Evolutionary conservation across 2,113 vertebrate genomes (phyloP), one percentile per base, ranked within the genome.

Genomic region (Prochilodus magdalenae): DNA sequence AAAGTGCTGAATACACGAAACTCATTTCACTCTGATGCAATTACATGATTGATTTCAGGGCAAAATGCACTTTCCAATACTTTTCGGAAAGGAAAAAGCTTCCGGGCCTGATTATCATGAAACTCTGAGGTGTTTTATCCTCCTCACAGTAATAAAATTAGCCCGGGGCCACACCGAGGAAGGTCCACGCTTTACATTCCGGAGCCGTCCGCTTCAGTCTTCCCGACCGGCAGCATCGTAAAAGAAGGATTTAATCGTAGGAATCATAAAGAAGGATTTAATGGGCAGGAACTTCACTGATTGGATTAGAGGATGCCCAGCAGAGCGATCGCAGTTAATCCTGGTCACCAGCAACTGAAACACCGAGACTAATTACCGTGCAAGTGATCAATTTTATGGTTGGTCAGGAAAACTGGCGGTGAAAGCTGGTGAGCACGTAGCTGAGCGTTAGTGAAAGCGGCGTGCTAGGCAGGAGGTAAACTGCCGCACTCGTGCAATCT

Each of bases 51-150:
- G 29, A 66, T 66, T 66, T 66, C 22, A 33, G 10, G 8, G 65
- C 53, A 22, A 67, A 33, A 11, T 36, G 16, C 65, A 22, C 18
- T 36, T 67, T 67, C 18, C 65, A 22, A 7, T 18, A 22, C 30
- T 67, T 67, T 67, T 67, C 30, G 18, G 16, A 22, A 55, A 20
- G 65, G 16, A 67, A 36, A n/a, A 36, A 36, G 29, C 30, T 67
- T 67, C 30, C 36, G 65, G 65, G 15, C 16, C 29, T 67, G 33
- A 67, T 67, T 67, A 67, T 36, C 65, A 67, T 33, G 33, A 67
- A 22, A 33, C 33, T 30, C 33, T 5, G 10, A 67, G 65, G 65
- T 55, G 33, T 33, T 33, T 33, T 36, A 67, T 67, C 33, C 65
- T 20, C 36, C 11, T 36, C 29, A 22, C 3, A 36, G 62, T 24